These are phyloP conservation scores for Apamea monoglypha DNA, from an alignment of 2,888 invertebrate genomes.

Conservation along the genomic window DNA sequence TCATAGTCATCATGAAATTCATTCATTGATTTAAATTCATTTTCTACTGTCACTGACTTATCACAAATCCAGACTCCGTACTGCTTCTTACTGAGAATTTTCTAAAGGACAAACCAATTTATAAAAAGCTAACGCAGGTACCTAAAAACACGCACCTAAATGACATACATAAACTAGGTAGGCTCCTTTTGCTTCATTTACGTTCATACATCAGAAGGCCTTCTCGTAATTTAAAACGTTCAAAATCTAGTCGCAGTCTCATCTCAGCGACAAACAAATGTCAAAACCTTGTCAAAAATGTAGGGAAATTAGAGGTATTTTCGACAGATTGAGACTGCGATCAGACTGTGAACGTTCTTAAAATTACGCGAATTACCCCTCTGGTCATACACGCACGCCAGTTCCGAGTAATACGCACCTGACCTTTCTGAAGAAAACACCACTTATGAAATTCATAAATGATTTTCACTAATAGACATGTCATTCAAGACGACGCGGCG, in stretches of 20 bases:
- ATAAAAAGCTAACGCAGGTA: neutral
- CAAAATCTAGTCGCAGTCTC: too few relatives aligned
- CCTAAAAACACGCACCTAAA: neutral
- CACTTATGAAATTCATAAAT: neutral
- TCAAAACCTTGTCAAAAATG: too few relatives aligned
- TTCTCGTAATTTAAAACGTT: too few relatives aligned
- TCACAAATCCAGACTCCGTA: neutral
- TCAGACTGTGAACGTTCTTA: too few relatives aligned
- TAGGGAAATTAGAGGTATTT: too few relatives aligned
- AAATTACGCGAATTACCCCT: neutral
- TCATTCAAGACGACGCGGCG: neutral
- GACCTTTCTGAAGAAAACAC: neutral
- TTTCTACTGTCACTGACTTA: neutral
- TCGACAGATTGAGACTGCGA: neutral
- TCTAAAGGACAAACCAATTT: neutral
- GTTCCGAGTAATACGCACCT: neutral
- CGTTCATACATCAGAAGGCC: neutral
- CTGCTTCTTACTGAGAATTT: neutral
- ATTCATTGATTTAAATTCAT: neutral
- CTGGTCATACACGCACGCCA: neutral
- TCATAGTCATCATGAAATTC: neutral
- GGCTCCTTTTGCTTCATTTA: neutral
- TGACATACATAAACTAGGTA: neutral
- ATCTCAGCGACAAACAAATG: too few relatives aligned
- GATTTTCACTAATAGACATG: neutral